Base-by-base conservation (phyloP, 2,113 vertebrate species). In the Dicrurus megarhynchus region DNA sequence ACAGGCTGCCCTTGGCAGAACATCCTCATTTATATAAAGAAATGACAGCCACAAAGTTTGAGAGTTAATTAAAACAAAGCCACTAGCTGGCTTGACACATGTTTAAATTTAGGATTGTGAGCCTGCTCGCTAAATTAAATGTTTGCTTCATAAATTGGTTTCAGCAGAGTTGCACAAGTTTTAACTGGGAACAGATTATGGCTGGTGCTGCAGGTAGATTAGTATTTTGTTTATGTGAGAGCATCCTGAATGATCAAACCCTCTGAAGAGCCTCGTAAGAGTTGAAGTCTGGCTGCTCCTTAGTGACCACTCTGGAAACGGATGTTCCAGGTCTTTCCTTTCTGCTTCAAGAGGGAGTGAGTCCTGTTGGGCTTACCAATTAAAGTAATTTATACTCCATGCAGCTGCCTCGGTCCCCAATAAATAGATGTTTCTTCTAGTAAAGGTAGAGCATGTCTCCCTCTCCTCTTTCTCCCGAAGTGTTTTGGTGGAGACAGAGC, bases 51-150 rank as follows among this genome's bases (percentile, higher is more conserved):
- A 85, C 93, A 75, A 90, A 85, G 93, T 95, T 94, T 91, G 90
- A 91, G 85, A 95, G 89, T 85, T 96, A 95, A 95, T 97, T 97
- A 94, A 94, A 96, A 94, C 91, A 95, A 95, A 96, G 91, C 83
- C 94, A 87, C 65, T 92, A 63, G 89, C 92, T 97, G 95, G 80
- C 90, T 94, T 89, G 93, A 91, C 87, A 85, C 94, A 92, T 95
- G 95, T 89, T 96, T 96, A 87, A 92, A 97, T 95, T 93, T 93
- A 91, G 93, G 92, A 95, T 95, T 86, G 71, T 53, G 76, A 89
- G 92, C 69, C 75, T 94, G 76, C 79, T 82, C 55, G 75, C 91
- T 95, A 87, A 91, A 95, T 96, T 92, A 93, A 95, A 92, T 91
- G 94, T 97, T 97, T 96, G 95, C 94, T 79, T 94, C 37, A 3